Evolutionary conservation across 2,888 invertebrate species (phyloP).

Genomic region (Oeneis ivallda): DNA sequence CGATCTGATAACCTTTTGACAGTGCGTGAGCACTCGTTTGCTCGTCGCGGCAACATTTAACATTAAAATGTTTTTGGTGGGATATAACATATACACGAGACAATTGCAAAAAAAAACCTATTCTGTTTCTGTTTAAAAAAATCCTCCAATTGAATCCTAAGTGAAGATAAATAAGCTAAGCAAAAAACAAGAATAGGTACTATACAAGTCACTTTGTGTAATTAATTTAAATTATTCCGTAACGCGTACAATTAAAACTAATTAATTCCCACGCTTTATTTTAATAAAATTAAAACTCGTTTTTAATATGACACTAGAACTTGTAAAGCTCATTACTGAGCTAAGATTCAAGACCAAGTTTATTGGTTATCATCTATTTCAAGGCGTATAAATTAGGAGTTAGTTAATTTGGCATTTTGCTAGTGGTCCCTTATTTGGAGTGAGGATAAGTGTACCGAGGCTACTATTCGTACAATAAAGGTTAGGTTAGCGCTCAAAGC

Average conservation of each 20-base stretch:
- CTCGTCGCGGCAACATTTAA: no score
- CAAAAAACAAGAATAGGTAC: neutral
- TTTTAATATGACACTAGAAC: conserved; percentile 24
- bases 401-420: neutral
- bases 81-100: no score
- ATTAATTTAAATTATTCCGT: conserved; percentile 29
- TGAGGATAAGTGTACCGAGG: conserved; percentile 15
- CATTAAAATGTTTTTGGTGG: no score
- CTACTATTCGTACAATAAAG: conserved; percentile 34
- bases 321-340: neutral
- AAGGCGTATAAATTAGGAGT: neutral
- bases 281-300: conserved; percentile 30
- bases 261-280: conserved; percentile 40
- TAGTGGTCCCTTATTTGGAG: neutral
- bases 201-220: conserved; percentile 14
- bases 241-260: conserved; percentile 26
- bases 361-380: conserved; percentile 16
- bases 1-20: no score
- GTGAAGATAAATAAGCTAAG: no score
- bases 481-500: conserved; percentile 50
- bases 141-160: no score
- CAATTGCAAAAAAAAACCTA: no score
- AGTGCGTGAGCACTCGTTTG: no score
- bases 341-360: conserved; percentile 2
- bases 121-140: no score